phyloP scores from a whole-genome alignment of 2,797 vertebrate genomes.

The Protosalanx chinensis region DNA sequence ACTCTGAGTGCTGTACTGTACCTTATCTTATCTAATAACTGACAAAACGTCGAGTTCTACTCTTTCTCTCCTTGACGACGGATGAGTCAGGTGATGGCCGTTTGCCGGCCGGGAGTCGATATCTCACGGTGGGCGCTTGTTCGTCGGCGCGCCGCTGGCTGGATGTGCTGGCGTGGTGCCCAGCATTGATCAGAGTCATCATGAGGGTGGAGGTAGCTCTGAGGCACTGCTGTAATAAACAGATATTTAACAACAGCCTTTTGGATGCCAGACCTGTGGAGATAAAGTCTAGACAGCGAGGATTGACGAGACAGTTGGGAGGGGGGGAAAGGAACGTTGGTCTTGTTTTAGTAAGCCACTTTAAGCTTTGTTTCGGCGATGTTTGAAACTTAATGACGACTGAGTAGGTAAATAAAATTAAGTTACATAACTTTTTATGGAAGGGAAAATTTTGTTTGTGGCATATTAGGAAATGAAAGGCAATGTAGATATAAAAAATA shows the following conservation, averaged over 20 bases:
- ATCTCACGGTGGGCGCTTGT: constrained; percentile 42
- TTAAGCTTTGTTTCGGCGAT: too few relatives aligned
- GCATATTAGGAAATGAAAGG: too few relatives aligned
- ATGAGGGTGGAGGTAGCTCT: constrained; percentile 7
- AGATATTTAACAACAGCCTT: constrained; percentile 10
- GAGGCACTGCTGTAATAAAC: constrained; percentile 12
- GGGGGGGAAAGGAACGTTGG: background rate
- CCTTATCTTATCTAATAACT: constrained; percentile 27
- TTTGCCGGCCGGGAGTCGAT: constrained; percentile 34
- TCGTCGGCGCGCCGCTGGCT: background rate
- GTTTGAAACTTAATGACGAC: too few relatives aligned
- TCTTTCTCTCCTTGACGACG: constrained; percentile 38
- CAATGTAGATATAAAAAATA: too few relatives aligned
- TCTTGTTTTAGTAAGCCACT: too few relatives aligned
- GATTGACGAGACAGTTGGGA: background rate
- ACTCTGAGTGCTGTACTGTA: too few relatives aligned
- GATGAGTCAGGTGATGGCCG: constrained; percentile 34
- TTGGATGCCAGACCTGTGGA: background rate
- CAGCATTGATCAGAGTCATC: constrained; percentile 37
- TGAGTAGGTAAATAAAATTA: too few relatives aligned
- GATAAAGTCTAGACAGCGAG: background rate
- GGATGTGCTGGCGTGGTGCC: constrained; percentile 29
- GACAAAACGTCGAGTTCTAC: constrained; percentile 43
- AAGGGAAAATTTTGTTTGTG: too few relatives aligned
- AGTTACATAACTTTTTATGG: too few relatives aligned